phyloP scores from a whole-genome alignment of 1,140 invertebrate genomes.

The Solenopsis fugax region DNA sequence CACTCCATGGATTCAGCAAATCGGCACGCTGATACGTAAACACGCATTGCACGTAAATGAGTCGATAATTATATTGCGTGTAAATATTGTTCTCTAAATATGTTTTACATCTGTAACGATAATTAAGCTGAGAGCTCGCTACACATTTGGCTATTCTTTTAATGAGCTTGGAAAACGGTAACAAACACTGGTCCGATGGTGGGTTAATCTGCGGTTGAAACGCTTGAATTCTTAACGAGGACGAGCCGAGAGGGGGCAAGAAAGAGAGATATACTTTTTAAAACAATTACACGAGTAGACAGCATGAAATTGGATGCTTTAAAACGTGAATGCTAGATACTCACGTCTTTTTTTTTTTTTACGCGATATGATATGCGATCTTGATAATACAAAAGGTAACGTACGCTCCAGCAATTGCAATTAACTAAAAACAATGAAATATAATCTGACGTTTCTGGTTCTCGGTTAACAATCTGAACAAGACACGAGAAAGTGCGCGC shows the following conservation, averaged over 20 bases:
- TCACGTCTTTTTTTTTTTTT: background rate
- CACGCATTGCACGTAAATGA: slow-evolving; percentile 38
- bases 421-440: background rate
- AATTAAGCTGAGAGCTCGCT: slow-evolving; percentile 67
- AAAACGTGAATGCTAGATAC: slow-evolving; percentile 29
- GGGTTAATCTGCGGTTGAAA: slow-evolving; percentile 71
- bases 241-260: slow-evolving; percentile 42
- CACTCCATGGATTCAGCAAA: slow-evolving; percentile 27
- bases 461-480: background rate
- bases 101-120: slow-evolving; percentile 60
- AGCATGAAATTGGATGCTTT: slow-evolving; percentile 60
- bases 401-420: background rate
- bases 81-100: slow-evolving; percentile 66
- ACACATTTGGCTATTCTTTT: slow-evolving; percentile 55
- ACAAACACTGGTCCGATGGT: slow-evolving; percentile 59
- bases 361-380: background rate
- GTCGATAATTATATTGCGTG: slow-evolving; percentile 55
- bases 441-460: background rate
- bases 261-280: slow-evolving; percentile 44
- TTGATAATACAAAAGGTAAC: slow-evolving; percentile 8
- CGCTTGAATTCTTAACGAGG: slow-evolving; percentile 75
- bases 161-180: slow-evolving; percentile 71
- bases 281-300: slow-evolving; percentile 62
- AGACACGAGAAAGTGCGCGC: background rate
- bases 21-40: slow-evolving; percentile 35